phyloP scores from a whole-genome alignment of 2,888 invertebrate species.

The Leptinotarsa juncta region DNA sequence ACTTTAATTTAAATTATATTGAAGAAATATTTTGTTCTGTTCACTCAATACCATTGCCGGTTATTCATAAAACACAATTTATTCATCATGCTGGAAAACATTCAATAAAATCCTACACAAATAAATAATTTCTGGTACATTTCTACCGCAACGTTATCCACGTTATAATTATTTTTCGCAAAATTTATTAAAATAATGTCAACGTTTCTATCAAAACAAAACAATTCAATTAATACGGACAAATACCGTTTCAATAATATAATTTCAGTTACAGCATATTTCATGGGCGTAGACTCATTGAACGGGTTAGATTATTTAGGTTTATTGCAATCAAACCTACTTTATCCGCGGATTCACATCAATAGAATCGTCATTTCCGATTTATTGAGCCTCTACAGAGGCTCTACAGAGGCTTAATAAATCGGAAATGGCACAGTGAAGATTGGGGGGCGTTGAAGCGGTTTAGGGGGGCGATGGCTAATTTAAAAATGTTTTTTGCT shows the following conservation, averaged over 20 bases:
- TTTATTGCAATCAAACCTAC: not conserved
- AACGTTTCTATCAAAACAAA: constrained; percentile 29
- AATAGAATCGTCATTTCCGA: not conserved
- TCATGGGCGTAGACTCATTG: not conserved
- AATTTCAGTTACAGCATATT: constrained; percentile 32
- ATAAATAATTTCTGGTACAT: not conserved
- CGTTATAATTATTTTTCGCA: constrained; percentile 7
- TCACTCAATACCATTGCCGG: too few relatives aligned
- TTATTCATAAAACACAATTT: too few relatives aligned
- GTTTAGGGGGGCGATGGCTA: too few relatives aligned
- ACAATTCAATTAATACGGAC: constrained; percentile 31
- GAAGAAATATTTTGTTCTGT: too few relatives aligned
- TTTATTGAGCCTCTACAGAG: not conserved
- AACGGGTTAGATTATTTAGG: constrained; percentile 17
- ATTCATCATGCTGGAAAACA: not conserved
- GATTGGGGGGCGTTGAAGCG: too few relatives aligned
- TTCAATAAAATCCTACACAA: not conserved
- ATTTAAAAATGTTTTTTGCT: too few relatives aligned
- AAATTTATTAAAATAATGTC: constrained; percentile 18
- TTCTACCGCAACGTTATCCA: not conserved
- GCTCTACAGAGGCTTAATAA: too few relatives aligned
- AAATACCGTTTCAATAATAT: constrained; percentile 31
- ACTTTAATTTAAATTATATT: too few relatives aligned
- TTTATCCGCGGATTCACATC: not conserved
- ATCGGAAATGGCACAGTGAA: too few relatives aligned